These are phyloP conservation scores for Drosophila cracens DNA, from an alignment of 2,888 invertebrate species.

Conservation along the genomic window DNA sequence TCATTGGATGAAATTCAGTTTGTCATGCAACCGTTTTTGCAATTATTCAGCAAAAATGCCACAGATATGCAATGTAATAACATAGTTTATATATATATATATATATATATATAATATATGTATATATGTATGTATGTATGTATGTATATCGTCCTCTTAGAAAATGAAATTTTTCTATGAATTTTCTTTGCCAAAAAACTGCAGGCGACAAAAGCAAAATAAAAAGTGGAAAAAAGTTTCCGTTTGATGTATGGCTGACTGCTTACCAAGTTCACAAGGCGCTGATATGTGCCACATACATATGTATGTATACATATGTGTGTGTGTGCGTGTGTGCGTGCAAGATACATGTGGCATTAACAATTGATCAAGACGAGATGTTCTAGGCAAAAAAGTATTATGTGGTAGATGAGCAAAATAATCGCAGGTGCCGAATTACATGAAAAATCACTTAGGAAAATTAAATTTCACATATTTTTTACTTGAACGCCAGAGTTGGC, in stretches of 20 bases:
- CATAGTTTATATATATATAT: conserved; percentile 1
- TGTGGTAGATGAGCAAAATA: conserved; percentile 61
- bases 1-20: conserved; percentile 5
- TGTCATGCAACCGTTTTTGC: conserved; percentile 4
- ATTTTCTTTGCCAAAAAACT: conserved; percentile 40
- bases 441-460: conserved; percentile 80
- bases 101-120: not conserved
- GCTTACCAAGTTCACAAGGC: conserved; percentile 70
- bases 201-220: conserved; percentile 49
- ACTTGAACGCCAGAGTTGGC: conserved; percentile 69
- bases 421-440: conserved; percentile 81
- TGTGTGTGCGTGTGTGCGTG: conserved; percentile 14
- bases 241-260: conserved; percentile 70
- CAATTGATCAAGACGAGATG: conserved; percentile 70
- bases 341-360: conserved; percentile 72
- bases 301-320: not conserved
- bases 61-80: conserved; percentile 18
- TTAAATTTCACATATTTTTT: conserved; percentile 81
- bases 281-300: conserved; percentile 53
- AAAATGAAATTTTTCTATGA: conserved; percentile 61
- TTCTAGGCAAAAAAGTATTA: conserved; percentile 68
- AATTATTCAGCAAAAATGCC: conserved; percentile 27
- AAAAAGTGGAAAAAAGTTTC: conserved; percentile 59
- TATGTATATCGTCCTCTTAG: conserved; percentile 14
- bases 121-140: not conserved